Evolutionary conservation across 2,888 invertebrate genomes (phyloP).

Genomic region (Polymixis flavicincta): DNA sequence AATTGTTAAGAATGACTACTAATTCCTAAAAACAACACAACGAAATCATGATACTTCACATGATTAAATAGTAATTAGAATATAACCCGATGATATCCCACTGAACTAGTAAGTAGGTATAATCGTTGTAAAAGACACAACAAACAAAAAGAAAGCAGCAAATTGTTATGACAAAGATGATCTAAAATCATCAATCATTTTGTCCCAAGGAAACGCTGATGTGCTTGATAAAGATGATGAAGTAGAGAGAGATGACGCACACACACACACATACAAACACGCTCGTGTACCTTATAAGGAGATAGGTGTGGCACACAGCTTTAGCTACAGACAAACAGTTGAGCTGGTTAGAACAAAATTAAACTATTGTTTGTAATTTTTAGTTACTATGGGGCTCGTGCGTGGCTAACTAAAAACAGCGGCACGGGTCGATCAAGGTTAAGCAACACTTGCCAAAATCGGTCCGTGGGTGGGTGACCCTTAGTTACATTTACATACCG

Average conservation of each 20-base stretch:
- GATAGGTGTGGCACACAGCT: constrained; percentile 79
- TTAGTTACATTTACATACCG: background rate
- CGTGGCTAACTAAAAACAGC: background rate
- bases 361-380: background rate
- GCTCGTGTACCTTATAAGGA: constrained; percentile 76
- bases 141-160: constrained; percentile 8
- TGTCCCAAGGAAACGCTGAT: constrained; percentile 66
- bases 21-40: background rate
- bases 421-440: background rate
- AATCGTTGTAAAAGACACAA: background rate
- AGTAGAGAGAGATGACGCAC: constrained; percentile 5
- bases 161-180: background rate
- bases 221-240: background rate
- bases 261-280: constrained; percentile 57
- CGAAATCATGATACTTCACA: background rate
- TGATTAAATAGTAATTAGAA: background rate
- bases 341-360: constrained; percentile 37
- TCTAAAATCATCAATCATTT: constrained; percentile 47
- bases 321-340: constrained; percentile 73
- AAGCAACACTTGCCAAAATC: background rate
- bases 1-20: background rate
- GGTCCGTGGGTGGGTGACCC: background rate
- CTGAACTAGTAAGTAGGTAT: background rate
- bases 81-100: background rate
- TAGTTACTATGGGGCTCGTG: background rate